Evolutionary conservation across 1,140 invertebrate species (phyloP).

Genomic region (Mercenaria mercenaria): DNA sequence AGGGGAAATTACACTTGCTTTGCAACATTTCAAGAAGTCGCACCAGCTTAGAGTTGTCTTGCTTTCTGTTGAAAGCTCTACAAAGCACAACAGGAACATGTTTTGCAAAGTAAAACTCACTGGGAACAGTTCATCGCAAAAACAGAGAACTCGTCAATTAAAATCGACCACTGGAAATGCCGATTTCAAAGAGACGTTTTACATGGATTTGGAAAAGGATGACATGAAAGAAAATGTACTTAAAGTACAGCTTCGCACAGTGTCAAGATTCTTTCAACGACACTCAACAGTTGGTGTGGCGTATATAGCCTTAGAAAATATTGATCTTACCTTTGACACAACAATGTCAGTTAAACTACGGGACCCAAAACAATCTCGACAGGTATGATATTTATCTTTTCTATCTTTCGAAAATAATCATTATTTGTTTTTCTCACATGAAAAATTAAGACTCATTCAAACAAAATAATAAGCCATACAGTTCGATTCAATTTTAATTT

Average conservation of each 20-base stretch:
- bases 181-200: background rate
- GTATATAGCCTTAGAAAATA: background rate
- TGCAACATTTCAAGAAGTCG: background rate
- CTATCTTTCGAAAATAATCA: too few relatives aligned
- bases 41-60: background rate
- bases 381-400: too few relatives aligned
- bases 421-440: too few relatives aligned
- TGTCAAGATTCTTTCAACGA: background rate
- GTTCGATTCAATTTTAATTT: too few relatives aligned
- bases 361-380: background rate
- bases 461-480: too few relatives aligned
- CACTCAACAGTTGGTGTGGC: background rate
- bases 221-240: background rate
- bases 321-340: background rate
- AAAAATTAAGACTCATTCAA: too few relatives aligned
- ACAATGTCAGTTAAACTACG: background rate
- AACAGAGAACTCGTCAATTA: background rate
- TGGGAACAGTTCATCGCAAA: background rate
- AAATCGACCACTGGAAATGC: background rate
- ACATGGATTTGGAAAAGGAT: background rate
- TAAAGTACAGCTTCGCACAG: background rate
- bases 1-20: background rate
- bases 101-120: background rate
- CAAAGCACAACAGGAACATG: background rate
- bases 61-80: background rate